Evolutionary conservation across 2,888 invertebrate genomes (phyloP), one percentile per base, ranked within the genome.

Genomic region (Drosophila longiperda): DNA sequence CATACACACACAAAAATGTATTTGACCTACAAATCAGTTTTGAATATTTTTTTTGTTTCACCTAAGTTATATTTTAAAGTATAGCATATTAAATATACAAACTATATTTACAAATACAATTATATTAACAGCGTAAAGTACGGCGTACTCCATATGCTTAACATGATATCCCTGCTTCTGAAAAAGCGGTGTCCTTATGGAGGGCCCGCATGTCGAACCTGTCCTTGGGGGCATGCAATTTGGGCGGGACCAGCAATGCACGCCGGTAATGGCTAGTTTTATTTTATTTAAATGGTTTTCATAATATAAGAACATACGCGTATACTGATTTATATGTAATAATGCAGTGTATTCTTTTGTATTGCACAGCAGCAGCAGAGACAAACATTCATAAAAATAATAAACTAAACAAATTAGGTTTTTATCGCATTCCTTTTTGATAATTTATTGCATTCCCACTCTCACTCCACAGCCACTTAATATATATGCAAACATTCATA

Each of bases 301-400:
- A 17, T n/a, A 63, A 33, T 58, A 49, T 60, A 60, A 45, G 38
- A 70, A 69, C 53, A 34, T 53, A 53, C 49, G 36, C 29, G 40
- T 34, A 58, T 69, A 70, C 50, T 38, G 38, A 48, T 63, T 59
- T 57, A 64, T 64, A 72, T 72, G 45, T 73, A 73, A 73, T 58
- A 50, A 36, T 66, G 74, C 70, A 66, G 79, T 82, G 85, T 75
- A 84, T 82, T 78, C 63, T 59, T 71, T 82, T 71, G 23, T 78
- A 75, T 78, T 85, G 65, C 74, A 75, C 49, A 40, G 45, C 57
- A 40, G 36, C 61, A 52, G 36, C 63, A 55, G 61, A 52, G 60
- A 45, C 54, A 49, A 75, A 64, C 54, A 74, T 57, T 49, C 60
- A 66, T 50, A 55, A 66, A 38, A 61, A 72, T 42, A 57, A 73